phyloP scores from a whole-genome alignment of 2,888 invertebrate species.

The Acanthosepion pharaonis region DNA sequence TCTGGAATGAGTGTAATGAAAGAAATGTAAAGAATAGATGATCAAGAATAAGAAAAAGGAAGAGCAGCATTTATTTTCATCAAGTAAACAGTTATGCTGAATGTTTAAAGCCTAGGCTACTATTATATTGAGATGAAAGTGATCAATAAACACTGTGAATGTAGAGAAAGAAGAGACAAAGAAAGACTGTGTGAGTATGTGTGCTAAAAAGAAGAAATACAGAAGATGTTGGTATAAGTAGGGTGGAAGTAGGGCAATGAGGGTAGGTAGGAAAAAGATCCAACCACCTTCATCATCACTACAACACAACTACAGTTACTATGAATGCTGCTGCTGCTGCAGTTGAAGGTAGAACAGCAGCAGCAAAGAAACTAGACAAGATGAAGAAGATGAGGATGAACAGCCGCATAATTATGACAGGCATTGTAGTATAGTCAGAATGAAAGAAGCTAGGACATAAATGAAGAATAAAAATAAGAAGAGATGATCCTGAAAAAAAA shows the following conservation, averaged over 20 bases:
- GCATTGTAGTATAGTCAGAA: conserved; percentile 1
- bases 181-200: background rate
- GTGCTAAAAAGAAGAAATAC: background rate
- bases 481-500: background rate
- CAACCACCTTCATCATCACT: background rate
- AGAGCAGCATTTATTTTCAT: conserved; percentile 33
- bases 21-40: background rate
- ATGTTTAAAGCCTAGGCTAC: conserved; percentile 41
- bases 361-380: conserved; percentile 35
- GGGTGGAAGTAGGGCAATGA: background rate
- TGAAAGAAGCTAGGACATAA: background rate
- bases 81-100: conserved; percentile 34
- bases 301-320: background rate
- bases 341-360: conserved; percentile 18
- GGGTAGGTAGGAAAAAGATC: background rate
- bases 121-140: conserved; percentile 35
- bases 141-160: conserved; percentile 37
- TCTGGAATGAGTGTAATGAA: background rate
- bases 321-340: conserved; percentile 37
- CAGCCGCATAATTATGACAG: conserved; percentile 40
- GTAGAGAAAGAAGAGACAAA: background rate
- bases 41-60: background rate
- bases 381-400: conserved; percentile 35
- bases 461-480: background rate
- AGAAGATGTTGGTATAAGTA: background rate